Evolutionary conservation across 2,113 vertebrate genomes (phyloP), one percentile per base, ranked within the genome.

Genomic region (Erythrocercus mccallii): DNA sequence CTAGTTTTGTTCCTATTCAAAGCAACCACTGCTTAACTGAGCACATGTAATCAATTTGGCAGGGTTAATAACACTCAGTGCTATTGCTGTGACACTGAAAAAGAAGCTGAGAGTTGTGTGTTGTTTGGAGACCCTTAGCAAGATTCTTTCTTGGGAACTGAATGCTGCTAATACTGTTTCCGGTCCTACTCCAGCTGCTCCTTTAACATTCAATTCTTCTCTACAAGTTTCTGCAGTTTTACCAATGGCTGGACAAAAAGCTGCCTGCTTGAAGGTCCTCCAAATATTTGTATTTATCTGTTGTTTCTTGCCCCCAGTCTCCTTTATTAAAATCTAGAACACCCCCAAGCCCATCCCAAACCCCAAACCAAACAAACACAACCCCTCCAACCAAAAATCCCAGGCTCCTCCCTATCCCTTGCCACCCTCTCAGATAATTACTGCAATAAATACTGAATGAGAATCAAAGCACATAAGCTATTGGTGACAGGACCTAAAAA

Each of bases 1-100:
- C 47, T 33, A 83, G 33, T 65, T 94, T 91, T 87, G 30, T n/a
- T 92, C 48, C 81, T 70, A 66, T 20, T 7, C 66, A 88, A 76
- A 74, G 73, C 83, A 79, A 64, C 42, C 37, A 44, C 61, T 48
- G 21, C 37, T 68, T 71, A 62, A 60, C n/a, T 80, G 40, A 61
- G 40, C 40, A 56, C 4, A 30, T 17, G 15, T 25, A 74, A 71
- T 78, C 47, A 60, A 74, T 66, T 86, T 56, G 72, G 50, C 69
- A 84, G 65, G 56, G 45, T 70, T 84, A 92, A 31, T 35, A 92
- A 74, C 44, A 62, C 25, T 81, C 38, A 53, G 37, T 48, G 51
- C 35, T 66, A 88, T 56, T 56, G 60, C 48, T 60, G 64, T 45
- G 48, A 64, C n/a, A 64, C n/a, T 82, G 84, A 82, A 87, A 72